Evolutionary conservation across 2,113 vertebrate species (phyloP).

Genomic region (Sinocyclocheilus grahami): DNA sequence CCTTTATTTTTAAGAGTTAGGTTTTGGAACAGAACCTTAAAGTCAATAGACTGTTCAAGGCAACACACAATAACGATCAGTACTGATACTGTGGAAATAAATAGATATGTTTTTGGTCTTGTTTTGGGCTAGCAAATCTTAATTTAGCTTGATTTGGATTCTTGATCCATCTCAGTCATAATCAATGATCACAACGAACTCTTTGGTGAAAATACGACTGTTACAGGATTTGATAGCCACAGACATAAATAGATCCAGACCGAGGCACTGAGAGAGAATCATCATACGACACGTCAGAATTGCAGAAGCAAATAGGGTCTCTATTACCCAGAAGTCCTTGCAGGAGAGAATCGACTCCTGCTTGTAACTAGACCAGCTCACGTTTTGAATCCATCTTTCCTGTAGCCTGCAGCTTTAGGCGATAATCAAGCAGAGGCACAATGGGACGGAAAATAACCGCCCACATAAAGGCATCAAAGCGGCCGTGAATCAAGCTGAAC

Average conservation of each 20-base stretch:
- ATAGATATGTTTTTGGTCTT: background rate
- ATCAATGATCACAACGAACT: background rate
- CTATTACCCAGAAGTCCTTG: slow-evolving; percentile 30
- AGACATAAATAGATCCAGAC: background rate
- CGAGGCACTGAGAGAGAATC: slow-evolving; percentile 8
- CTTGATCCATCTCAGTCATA: background rate
- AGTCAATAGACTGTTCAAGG: background rate
- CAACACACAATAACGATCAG: background rate
- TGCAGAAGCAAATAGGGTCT: background rate
- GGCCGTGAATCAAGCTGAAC: slow-evolving; percentile 64
- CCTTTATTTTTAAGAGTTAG: background rate
- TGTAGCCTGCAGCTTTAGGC: slow-evolving; percentile 60
- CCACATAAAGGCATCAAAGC: slow-evolving; percentile 72
- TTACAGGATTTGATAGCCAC: background rate
- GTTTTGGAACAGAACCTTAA: slow-evolving; percentile 8
- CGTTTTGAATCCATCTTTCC: slow-evolving; percentile 57
- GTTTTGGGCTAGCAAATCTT: slow-evolving; percentile 12
- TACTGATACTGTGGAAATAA: slow-evolving; percentile 11
- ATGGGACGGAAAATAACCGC: slow-evolving; percentile 55
- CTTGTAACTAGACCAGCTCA: slow-evolving; percentile 52
- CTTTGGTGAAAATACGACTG: background rate
- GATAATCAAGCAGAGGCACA: slow-evolving; percentile 70
- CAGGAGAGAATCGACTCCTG: slow-evolving; percentile 52
- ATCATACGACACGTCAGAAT: background rate
- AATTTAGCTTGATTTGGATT: background rate